Evolutionary conservation across 2,113 vertebrate species (phyloP).

Genomic region (Saimiri boliviensis): DNA sequence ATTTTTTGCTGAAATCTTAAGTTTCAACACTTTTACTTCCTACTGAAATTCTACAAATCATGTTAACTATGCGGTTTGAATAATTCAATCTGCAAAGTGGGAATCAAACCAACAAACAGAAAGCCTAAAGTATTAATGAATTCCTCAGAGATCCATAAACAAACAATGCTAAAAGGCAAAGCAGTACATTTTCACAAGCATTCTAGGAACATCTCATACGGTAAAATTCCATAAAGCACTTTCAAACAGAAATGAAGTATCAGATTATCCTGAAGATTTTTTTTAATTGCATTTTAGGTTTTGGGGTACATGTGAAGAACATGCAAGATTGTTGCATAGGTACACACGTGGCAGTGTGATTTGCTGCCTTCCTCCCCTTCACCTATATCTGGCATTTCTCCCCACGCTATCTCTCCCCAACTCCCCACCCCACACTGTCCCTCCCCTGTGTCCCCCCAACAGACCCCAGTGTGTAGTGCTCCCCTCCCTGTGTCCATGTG

Average conservation of each 20-base stretch:
- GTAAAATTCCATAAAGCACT: slow-evolving; percentile 37
- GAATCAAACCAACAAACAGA: slow-evolving; percentile 26
- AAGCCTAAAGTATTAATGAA: slow-evolving; percentile 46
- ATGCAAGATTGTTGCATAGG: too few species aligned
- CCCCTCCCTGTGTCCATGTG: too few species aligned
- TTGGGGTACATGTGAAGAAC: too few species aligned
- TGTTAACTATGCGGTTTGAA: slow-evolving; percentile 15
- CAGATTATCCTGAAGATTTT: not conserved
- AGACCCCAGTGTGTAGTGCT: too few species aligned
- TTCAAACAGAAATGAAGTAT: slow-evolving; percentile 38
- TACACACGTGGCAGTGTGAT: too few species aligned
- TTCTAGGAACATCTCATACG: not conserved
- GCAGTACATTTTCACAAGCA: slow-evolving; percentile 8
- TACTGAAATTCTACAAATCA: slow-evolving; percentile 17
- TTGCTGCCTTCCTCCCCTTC: too few species aligned
- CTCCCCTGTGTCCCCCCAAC: too few species aligned
- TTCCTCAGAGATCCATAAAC: slow-evolving; percentile 28
- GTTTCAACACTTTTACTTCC: slow-evolving; percentile 17
- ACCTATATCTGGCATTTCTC: too few species aligned
- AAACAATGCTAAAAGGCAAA: slow-evolving; percentile 33
- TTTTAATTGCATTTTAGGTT: too few species aligned
- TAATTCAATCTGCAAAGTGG: slow-evolving; percentile 58
- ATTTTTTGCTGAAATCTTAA: slow-evolving; percentile 24
- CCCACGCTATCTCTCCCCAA: too few species aligned
- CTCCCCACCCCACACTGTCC: too few species aligned